Evolutionary conservation across 2,888 invertebrate genomes (phyloP).

Genomic region (Macrophya annulata): DNA sequence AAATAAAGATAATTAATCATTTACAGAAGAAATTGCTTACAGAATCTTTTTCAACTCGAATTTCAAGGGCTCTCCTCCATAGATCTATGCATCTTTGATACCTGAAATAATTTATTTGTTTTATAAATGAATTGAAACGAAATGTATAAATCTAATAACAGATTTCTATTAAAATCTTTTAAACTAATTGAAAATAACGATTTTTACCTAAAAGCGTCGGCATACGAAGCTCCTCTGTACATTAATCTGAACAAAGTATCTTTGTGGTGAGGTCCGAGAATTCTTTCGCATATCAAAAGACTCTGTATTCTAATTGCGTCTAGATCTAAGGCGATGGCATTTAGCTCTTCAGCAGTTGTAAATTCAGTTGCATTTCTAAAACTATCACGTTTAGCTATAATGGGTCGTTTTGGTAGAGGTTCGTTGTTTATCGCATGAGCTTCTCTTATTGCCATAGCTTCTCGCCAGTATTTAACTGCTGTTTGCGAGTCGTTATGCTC

Average conservation of each 20-base stretch:
- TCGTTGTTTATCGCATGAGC: slow-evolving; percentile 65
- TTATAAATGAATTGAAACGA: not conserved
- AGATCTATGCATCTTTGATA: slow-evolving; percentile 93
- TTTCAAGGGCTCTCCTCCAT: slow-evolving; percentile 91
- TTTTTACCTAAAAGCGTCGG: slow-evolving; percentile 83
- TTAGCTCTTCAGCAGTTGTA: slow-evolving; percentile 86
- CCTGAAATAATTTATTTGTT: slow-evolving; percentile 64
- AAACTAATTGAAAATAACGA: not conserved
- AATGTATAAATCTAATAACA: not conserved
- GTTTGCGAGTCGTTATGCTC: slow-evolving; percentile 90
- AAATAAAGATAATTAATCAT: not conserved
- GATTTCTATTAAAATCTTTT: not conserved
- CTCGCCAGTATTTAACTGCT: slow-evolving; percentile 90
- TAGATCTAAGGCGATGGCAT: slow-evolving; percentile 88
- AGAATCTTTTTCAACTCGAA: slow-evolving; percentile 90
- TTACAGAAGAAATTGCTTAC: slow-evolving; percentile 77
- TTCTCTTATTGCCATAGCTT: slow-evolving; percentile 86
- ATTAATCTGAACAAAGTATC: slow-evolving; percentile 92
- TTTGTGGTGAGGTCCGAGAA: slow-evolving; percentile 92
- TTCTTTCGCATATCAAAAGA: slow-evolving; percentile 92
- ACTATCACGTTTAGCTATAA: slow-evolving; percentile 82
- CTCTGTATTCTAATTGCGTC: slow-evolving; percentile 94
- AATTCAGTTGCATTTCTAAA: slow-evolving; percentile 90
- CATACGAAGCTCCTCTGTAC: slow-evolving; percentile 88
- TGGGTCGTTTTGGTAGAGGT: slow-evolving; percentile 81